Evolutionary conservation across 2,113 vertebrate species (phyloP).

Genomic region (Ariopsis seemanni): DNA sequence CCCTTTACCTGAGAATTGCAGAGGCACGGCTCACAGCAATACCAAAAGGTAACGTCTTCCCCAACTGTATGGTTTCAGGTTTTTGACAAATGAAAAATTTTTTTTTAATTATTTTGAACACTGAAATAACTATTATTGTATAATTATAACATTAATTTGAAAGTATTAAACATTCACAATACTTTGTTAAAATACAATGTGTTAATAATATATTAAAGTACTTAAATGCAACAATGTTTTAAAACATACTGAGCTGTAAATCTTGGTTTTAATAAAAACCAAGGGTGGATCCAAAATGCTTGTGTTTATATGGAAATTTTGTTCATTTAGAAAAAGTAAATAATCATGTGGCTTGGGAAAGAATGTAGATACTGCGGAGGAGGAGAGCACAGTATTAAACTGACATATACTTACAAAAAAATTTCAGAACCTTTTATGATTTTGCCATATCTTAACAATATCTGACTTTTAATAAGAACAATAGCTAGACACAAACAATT

Average conservation of each 20-base stretch:
- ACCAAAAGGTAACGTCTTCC: constrained; percentile 83
- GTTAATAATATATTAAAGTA: not conserved
- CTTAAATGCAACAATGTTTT: not conserved
- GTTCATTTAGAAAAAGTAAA: not conserved
- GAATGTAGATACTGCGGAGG: not conserved
- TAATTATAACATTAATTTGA: not conserved
- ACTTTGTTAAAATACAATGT: not conserved
- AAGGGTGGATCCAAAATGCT: not conserved
- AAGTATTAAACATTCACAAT: not conserved
- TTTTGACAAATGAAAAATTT: not conserved
- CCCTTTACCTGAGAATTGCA: constrained; percentile 90
- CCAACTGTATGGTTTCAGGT: not conserved
- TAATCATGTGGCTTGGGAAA: not conserved
- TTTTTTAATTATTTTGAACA: not conserved
- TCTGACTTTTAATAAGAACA: not conserved
- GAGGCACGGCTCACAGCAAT: constrained; percentile 89
- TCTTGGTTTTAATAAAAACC: not conserved
- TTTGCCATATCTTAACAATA: not conserved
- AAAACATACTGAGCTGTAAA: not conserved
- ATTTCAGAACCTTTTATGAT: not conserved
- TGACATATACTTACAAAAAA: too few species aligned
- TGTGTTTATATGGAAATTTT: not conserved
- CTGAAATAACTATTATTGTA: not conserved
- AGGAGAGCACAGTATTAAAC: not conserved
- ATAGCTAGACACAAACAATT: not conserved